Percentiles rank a stretch among this genome's conserved stretches.
These are phyloP conservation scores for Drosophila tripunctata DNA, from an alignment of 2,888 invertebrate genomes.

Conservation along the genomic window DNA sequence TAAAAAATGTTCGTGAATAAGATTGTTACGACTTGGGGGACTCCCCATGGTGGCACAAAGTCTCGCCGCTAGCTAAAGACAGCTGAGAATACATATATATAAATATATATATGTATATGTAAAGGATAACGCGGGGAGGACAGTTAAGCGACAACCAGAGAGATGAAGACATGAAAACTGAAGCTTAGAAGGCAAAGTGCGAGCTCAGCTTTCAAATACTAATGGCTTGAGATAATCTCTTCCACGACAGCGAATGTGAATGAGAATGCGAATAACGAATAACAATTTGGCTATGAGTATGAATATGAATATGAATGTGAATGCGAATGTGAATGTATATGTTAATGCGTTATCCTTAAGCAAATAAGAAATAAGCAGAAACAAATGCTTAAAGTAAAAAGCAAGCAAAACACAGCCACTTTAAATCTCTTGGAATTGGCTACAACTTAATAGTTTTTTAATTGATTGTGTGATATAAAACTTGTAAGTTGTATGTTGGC, in stretches of 20 bases:
- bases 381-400: neutral
- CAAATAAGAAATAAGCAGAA: neutral
- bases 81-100: no score
- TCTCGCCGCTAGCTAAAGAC: conserved; percentile 2
- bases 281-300: neutral
- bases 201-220: conserved; percentile 38
- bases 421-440: neutral
- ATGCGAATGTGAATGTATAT: neutral
- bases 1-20: conserved; percentile 34
- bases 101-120: no score
- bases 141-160: conserved; percentile 5
- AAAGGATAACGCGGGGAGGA: neutral
- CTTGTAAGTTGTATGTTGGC: no score
- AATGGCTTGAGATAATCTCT: conserved; percentile 44
- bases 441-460: no score
- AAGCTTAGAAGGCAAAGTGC: conserved; percentile 25
- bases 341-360: neutral
- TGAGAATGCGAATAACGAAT: conserved; percentile 2
- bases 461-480: no score
- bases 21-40: conserved; percentile 31
- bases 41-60: conserved; percentile 1
- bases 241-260: conserved; percentile 6
- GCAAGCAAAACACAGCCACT: neutral
- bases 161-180: conserved; percentile 2
- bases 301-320: neutral